Conservation (phyloP, 2,797 vertebrate species). For the Octomys mimax region DNA sequence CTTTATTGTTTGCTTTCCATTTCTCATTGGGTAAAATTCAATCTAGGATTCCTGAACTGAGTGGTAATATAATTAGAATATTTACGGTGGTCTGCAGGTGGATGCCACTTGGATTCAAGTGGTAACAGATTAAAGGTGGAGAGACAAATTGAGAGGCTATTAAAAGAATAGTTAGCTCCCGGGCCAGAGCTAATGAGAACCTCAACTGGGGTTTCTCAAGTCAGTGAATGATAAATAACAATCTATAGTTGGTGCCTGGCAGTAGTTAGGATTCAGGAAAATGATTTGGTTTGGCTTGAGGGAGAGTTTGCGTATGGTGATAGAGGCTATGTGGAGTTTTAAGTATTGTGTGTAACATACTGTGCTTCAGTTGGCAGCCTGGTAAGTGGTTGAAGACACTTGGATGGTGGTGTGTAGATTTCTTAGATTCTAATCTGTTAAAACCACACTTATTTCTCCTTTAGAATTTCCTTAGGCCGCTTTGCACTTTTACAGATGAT, state of each 20-base stretch:
- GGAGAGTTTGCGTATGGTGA: not conserved
- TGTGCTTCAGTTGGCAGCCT: not conserved
- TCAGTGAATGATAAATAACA: not conserved
- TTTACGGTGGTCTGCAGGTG: not conserved
- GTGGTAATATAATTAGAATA: slow-evolving; percentile 31
- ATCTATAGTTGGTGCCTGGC: not conserved
- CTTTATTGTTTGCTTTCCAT: slow-evolving; percentile 5
- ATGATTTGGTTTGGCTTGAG: not conserved
- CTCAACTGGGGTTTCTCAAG: slow-evolving; percentile 10
- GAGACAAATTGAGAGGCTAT: slow-evolving; percentile 41
- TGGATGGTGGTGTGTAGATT: not conserved
- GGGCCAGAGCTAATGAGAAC: slow-evolving; percentile 8
- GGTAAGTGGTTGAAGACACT: not conserved
- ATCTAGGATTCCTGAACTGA: not conserved
- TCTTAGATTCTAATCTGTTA: slow-evolving; percentile 29
- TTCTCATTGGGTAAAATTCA: slow-evolving; percentile 23
- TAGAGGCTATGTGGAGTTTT: not conserved
- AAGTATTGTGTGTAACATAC: not conserved
- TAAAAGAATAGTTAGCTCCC: not conserved
- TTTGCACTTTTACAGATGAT: slow-evolving; percentile 32
- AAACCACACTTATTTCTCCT: not conserved
- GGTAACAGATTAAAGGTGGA: slow-evolving; percentile 14
- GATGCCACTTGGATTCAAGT: slow-evolving; percentile 52
- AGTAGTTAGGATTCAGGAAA: slow-evolving; percentile 31
- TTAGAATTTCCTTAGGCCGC: not conserved